Conservation (phyloP, 2,113 vertebrate genomes). For the Campylorhamphus procurvoides region DNA sequence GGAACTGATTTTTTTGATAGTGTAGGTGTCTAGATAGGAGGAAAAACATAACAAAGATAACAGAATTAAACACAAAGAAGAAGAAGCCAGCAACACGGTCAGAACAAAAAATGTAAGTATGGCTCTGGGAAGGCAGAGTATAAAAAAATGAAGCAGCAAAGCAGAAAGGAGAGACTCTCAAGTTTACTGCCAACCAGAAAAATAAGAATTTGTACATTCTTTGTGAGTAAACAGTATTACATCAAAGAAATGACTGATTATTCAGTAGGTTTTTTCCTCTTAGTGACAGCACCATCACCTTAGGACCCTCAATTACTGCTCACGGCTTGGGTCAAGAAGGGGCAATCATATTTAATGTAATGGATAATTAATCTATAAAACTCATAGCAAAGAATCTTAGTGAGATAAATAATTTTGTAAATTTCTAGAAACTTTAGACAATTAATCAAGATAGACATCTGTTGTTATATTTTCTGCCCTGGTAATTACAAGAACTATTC, state of each 20-base stretch:
- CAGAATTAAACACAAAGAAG: neutral
- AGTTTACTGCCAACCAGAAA: neutral
- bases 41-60: neutral
- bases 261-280: neutral
- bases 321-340: neutral
- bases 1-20: neutral
- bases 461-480: conserved; percentile 1
- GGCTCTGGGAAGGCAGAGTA: neutral
- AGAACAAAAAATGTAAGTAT: neutral
- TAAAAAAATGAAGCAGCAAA: neutral
- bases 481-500: conserved; percentile 32
- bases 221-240: neutral
- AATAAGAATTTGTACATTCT: neutral
- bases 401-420: neutral
- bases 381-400: neutral
- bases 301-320: neutral
- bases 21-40: neutral
- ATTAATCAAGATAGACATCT: conserved; percentile 1
- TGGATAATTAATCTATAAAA: neutral
- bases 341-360: neutral
- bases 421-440: neutral
- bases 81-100: neutral
- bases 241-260: neutral
- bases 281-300: neutral
- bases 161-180: neutral